Base-by-base conservation (phyloP, 2,797 vertebrate species). In the Gallirallus australis region DNA sequence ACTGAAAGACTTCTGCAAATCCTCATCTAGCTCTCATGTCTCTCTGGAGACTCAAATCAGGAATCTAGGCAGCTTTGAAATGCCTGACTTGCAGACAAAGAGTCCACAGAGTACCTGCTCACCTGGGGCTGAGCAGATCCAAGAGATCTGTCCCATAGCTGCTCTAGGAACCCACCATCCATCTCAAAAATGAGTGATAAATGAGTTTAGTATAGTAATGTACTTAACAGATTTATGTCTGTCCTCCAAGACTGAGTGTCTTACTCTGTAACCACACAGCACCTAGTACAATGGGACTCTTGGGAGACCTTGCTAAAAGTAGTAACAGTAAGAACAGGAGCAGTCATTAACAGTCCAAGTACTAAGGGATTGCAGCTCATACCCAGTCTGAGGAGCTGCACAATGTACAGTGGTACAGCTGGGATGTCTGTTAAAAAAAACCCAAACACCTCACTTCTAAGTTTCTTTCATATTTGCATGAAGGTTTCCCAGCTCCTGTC, bases 401-500 rank as follows among this genome's bases (percentile, higher is more conserved):
- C 16, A 27, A 39, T 2, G 16, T 45, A 48, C 77, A 66, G 31
- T 20, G 40, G 30, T 61, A 64, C 25, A 63, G 28, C 3, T 33
- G 50, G 61, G 71, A 57, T 11, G 10, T 61, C 40, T 90, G 59
- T 37, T n/a, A 52, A 86, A 59, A 79, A 79, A 37, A 28, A 35
- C 90, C 33, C 25, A 37, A 37, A 37, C 35, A 45, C 11, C 48
- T n/a, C 42, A 85, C 21, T 85, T 82, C 27, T 40, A 89, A 91
- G 76, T 77, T 54, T 76, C 86, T 63, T 76, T 92, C 60, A 12
- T 48, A 91, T 95, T 95, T 97, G 76, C 91, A 94, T 94, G 91
- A 92, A 84, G 45, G 50, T 90, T 65, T 96, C 93, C 12, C 65
- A 93, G 52, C 69, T 96, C 66, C 90, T 57, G 56, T 65, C 64